Conservation (phyloP, 2,113 vertebrate species). For the Felis chaus region DNA sequence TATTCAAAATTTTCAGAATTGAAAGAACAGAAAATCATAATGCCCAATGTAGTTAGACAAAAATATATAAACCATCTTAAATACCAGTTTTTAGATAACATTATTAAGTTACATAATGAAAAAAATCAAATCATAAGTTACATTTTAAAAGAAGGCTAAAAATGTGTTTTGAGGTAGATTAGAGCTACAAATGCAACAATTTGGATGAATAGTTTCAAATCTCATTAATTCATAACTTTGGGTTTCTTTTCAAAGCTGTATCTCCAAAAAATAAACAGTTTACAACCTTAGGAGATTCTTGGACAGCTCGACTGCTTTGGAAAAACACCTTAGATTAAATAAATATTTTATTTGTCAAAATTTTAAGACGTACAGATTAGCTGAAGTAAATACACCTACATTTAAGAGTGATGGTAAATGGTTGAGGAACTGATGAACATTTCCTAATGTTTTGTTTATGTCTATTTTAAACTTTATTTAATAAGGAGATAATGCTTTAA, state of each 20-base stretch:
- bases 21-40: background rate
- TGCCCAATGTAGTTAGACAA: background rate
- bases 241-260: background rate
- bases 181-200: background rate
- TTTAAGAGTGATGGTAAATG: background rate
- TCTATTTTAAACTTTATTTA: background rate
- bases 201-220: background rate
- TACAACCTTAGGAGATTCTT: background rate
- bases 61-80: background rate
- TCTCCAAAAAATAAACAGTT: background rate
- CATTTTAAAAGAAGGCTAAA: background rate
- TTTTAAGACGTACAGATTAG: background rate
- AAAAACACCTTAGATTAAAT: background rate
- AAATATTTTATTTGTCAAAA: background rate
- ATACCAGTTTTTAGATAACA: background rate
- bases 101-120: background rate
- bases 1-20: background rate
- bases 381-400: background rate
- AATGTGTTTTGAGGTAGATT: background rate
- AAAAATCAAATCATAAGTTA: background rate
- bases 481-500: background rate
- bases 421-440: background rate
- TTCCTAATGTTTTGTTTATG: background rate
- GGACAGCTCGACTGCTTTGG: background rate
- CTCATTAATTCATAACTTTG: background rate